Base-by-base conservation (phyloP, 2,797 vertebrate species). In the Taeniopygia guttata region DNA sequence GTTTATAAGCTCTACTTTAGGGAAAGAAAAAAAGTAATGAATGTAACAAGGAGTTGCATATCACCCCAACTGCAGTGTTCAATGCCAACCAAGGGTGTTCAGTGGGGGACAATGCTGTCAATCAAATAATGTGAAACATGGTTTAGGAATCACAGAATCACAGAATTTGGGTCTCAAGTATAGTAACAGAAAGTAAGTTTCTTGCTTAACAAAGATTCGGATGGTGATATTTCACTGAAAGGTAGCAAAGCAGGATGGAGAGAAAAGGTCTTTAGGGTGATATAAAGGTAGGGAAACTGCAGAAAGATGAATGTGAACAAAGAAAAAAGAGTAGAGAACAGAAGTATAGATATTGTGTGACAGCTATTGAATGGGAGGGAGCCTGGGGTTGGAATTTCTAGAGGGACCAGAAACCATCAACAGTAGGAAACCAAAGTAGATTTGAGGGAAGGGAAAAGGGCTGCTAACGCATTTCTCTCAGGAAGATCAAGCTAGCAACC, bases 331-430 rank as follows among this genome's bases (percentile, higher is more conserved):
- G 40, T 55, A 85, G 58, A 72, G 75, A 90, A 74, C 54, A 92
- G 54, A 81, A 87, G 58, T n/a, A 13, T 3, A 75, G 26, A 27
- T 86, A 55, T 69, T 84, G 84, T 88, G 55, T 91, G 82, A 22
- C 36, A 78, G 58, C 40, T 81, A 81, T 64, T 84, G 75, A 90
- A 84, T 87, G 84, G 87, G 76, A 89, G 59, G 59, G 73, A 94
- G 70, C 49, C 34, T 46, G 40, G 36, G 36, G 21, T 45, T 87
- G n/a, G 52, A 75, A 89, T 75, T 93, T 92, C 64, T 83, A 43
- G 68, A 87, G 46, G 38, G 43, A 87, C 59, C 46, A 87, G 75
- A 81, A 95, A 84, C 59, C 38, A 56, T 67, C 82, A 87, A 19
- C 67, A 73, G 67, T 55, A 77, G 87, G 84, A 94, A 92, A 81